Percentiles rank a stretch among this genome's conserved stretches.
Conservation (phyloP, 1,140 invertebrate genomes). For the Drosophila novamexicana region DNA sequence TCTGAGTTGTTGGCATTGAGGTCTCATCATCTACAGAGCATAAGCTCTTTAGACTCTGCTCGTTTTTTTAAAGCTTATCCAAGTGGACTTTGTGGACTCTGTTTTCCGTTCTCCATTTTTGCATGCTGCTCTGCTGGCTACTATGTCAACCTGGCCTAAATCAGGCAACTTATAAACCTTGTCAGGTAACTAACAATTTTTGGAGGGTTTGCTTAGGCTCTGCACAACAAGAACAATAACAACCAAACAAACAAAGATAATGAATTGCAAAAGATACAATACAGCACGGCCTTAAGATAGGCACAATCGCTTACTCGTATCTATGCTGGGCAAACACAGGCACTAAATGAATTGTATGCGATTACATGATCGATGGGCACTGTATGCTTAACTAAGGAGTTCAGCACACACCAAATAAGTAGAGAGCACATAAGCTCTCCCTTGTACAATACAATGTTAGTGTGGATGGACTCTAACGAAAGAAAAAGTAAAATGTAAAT, state of each 20-base stretch:
- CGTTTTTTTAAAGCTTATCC: conserved; percentile 70
- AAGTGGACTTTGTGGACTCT: conserved; percentile 7
- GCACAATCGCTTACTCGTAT: conserved; percentile 18
- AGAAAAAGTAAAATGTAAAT: no score
- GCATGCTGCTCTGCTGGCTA: conserved; percentile 22
- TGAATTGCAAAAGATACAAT: conserved; percentile 65
- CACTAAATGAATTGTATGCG: not conserved
- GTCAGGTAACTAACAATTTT: conserved; percentile 46
- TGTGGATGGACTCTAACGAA: no score
- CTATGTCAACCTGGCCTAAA: conserved; percentile 12
- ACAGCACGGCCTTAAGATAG: conserved; percentile 11
- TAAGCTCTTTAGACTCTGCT: conserved; percentile 61
- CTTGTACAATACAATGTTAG: no score
- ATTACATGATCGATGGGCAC: conserved; percentile 33
- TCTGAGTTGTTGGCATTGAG: conserved; percentile 35
- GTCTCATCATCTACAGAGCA: conserved; percentile 53
- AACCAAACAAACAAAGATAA: conserved; percentile 63
- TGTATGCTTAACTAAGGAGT: not conserved
- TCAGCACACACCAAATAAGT: not conserved
- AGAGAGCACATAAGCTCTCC: not conserved
- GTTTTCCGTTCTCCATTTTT: conserved; percentile 8
- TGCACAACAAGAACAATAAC: not conserved
- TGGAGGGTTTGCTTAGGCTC: conserved; percentile 15
- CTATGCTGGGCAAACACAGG: conserved; percentile 7
- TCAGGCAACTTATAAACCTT: conserved; percentile 23